Evolutionary conservation across 2,888 invertebrate genomes (phyloP), one percentile per base, ranked within the genome.

Genomic region (Eupithecia subfuscata): DNA sequence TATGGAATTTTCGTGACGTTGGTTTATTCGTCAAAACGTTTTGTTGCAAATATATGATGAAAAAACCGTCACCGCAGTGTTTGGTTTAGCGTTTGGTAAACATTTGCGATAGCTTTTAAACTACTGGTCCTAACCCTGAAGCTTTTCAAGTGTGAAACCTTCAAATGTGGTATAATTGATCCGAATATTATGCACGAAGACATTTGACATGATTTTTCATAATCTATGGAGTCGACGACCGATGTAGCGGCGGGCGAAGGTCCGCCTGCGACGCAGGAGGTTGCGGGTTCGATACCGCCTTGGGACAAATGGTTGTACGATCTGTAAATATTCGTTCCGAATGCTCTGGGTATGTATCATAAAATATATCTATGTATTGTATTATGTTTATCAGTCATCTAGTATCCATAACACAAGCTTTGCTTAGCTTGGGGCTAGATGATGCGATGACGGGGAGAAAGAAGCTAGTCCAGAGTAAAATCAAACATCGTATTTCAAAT

Each of bases 401-500:
- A 30, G 30, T 30, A 30, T 3, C 30, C 30, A 30, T 30, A 30
- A 30, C 30, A 30, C 30, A 30, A 30, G 30, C 30, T 30, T 30
- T 30, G 30, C 30, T 30, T 30, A 30, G 30, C 30, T 30, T 30
- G 30, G 30, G 30, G 30, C 30, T 30, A 30, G 43, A 40, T 40
- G 40, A 40, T 40, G 40, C 7, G n/a, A n/a, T n/a, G n/a, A 30
- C 30, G 30, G 8, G 6, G n/a, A n/a, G n/a, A n/a, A n/a, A 30
- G 30, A 34, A 18, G 9, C 9, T 64, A 34, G 30, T 64, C 64
- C 34, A 64, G 34, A 30, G 18, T 64, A 64, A 64, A 63, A 34
- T 30, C 64, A 64, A 64, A 64, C 18, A 34, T 34, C 43, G 43
- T 77, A 78, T 76, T 75, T 77, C 75, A 77, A 34, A 70, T 34